These are phyloP conservation scores for Unio pictorum DNA, from an alignment of 2,888 invertebrate species.

Conservation along the genomic window DNA sequence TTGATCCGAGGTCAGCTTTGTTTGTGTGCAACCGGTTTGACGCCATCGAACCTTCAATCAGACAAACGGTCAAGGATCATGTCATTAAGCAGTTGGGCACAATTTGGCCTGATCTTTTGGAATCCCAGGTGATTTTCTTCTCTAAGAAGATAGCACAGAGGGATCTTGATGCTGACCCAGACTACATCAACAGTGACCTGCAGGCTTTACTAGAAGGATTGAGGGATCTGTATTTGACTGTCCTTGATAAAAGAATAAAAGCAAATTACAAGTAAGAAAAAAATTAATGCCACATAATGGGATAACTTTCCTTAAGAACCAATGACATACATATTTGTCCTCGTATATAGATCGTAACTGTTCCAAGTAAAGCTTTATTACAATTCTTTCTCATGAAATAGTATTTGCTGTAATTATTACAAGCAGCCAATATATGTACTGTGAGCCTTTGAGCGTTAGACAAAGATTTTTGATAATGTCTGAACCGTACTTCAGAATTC, in stretches of 20 bases:
- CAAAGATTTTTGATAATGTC: no score
- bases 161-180: conserved; percentile 38
- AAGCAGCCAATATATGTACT: no score
- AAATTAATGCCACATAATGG: no score
- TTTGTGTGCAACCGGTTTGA: conserved; percentile 66
- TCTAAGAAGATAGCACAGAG: conserved; percentile 41
- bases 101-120: conserved; percentile 55
- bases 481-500: no score
- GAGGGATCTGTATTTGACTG: conserved; percentile 41
- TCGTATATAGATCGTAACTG: no score
- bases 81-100: conserved; percentile 35
- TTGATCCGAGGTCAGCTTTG: conserved; percentile 58
- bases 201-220: conserved; percentile 44
- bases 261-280: conserved; percentile 55
- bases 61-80: conserved; percentile 41
- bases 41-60: conserved; percentile 39
- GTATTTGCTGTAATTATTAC: no score
- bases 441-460: no score
- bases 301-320: no score
- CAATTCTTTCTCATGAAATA: no score
- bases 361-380: no score
- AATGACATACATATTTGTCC: no score
- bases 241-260: conserved; percentile 45
- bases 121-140: conserved; percentile 46
- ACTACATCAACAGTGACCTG: conserved; percentile 53